A percentile compares a stretch with the other conserved stretches of the same genome.
These are phyloP conservation scores for Andrena cerasifolii DNA, from an alignment of 1,140 invertebrate species.

Conservation along the genomic window DNA sequence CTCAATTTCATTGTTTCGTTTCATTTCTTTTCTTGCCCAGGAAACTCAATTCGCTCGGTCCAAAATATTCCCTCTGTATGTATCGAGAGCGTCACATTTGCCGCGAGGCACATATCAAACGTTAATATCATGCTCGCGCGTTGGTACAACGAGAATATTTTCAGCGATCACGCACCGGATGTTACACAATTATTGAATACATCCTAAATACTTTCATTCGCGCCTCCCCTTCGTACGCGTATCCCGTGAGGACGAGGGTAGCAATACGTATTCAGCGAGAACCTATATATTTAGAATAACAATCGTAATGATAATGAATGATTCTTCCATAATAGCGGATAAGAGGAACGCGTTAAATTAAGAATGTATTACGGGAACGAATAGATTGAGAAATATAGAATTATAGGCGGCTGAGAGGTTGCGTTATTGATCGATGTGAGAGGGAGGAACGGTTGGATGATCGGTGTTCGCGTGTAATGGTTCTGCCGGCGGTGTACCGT, in stretches of 20 bases:
- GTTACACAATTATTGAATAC: conserved; percentile 46
- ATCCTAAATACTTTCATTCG: conserved; percentile 57
- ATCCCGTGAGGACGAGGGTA: conserved; percentile 33
- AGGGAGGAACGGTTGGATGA: conserved; percentile 43
- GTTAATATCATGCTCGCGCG: conserved; percentile 59
- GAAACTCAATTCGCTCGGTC: conserved; percentile 33
- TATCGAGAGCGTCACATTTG: conserved; percentile 34
- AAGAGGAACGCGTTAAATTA: conserved; percentile 57
- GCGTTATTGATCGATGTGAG: conserved; percentile 69
- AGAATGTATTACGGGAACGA: conserved; percentile 54
- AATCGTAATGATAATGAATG: conserved; percentile 57
- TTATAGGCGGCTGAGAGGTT: conserved; percentile 43
- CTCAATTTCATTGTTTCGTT: conserved; percentile 63
- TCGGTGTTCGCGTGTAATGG: conserved; percentile 67
- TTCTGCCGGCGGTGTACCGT: conserved; percentile 77
- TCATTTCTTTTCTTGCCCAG: conserved; percentile 9
- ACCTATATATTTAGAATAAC: conserved; percentile 61
- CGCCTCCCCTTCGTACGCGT: conserved; percentile 13
- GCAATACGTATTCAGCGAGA: conserved; percentile 53
- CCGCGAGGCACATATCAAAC: conserved; percentile 62
- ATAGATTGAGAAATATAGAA: conserved; percentile 57
- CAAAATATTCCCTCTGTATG: conserved; percentile 45
- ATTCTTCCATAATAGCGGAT: conserved; percentile 44
- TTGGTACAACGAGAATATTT: conserved; percentile 57
- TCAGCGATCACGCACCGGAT: conserved; percentile 37